Evolutionary conservation across 37 sponge, comb jelly and placozoan species (phyloP).

Genomic region (Aplysina aerophoba): DNA sequence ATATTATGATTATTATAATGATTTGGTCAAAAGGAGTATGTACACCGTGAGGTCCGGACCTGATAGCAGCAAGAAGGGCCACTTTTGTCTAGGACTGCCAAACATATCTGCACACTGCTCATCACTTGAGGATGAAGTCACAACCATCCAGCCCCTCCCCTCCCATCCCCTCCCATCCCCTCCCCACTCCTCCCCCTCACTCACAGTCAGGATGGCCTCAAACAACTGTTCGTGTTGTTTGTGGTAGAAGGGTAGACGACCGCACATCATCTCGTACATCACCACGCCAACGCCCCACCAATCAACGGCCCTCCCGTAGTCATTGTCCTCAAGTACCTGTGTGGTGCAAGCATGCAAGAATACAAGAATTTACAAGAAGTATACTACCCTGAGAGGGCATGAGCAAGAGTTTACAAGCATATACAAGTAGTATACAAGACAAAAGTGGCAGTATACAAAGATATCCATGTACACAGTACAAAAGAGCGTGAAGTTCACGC

Average conservation of each 20-base stretch:
- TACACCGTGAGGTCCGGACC: too few relatives aligned
- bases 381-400: background rate
- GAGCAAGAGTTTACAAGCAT: background rate
- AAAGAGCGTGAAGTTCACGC: too few relatives aligned
- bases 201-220: slow-evolving; percentile 80
- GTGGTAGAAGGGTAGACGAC: slow-evolving; percentile 96
- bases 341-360: background rate
- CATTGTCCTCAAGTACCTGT: slow-evolving; percentile 95
- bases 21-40: too few relatives aligned
- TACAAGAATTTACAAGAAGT: background rate
- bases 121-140: too few relatives aligned
- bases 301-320: slow-evolving; percentile 95
- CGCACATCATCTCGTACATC: slow-evolving; percentile 99
- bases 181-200: too few relatives aligned
- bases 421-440: too few relatives aligned
- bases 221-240: slow-evolving; percentile 92
- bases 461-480: background rate
- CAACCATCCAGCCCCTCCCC: too few relatives aligned
- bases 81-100: too few relatives aligned
- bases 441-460: background rate
- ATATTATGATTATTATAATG: too few relatives aligned
- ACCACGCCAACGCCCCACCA: slow-evolving; percentile 99
- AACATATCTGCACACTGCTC: too few relatives aligned
- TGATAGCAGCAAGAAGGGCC: too few relatives aligned
- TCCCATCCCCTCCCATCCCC: too few relatives aligned